Conservation (phyloP, 2,888 invertebrate genomes). For the Leptinotarsa rubiginosa region DNA sequence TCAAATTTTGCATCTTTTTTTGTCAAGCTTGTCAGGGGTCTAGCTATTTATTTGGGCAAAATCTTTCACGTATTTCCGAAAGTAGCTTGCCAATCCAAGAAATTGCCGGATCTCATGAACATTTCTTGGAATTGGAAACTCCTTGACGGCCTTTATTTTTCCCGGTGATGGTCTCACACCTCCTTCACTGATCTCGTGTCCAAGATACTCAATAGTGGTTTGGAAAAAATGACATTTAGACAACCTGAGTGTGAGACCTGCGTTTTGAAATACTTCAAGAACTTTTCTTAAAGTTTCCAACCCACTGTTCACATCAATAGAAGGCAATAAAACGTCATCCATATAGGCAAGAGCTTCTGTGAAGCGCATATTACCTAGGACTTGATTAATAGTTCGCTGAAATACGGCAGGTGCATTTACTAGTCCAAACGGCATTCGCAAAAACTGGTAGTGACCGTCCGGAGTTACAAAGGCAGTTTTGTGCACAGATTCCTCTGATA, state of each 20-base stretch:
- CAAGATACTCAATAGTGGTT: too few relatives aligned
- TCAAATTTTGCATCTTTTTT: constrained; percentile 43
- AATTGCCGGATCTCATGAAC: constrained; percentile 46
- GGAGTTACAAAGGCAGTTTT: too few relatives aligned
- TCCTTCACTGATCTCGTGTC: too few relatives aligned
- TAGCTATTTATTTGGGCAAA: constrained; percentile 47
- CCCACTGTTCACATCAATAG: too few relatives aligned
- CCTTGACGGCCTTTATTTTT: constrained; percentile 44
- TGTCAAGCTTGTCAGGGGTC: constrained; percentile 46
- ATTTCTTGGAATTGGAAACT: constrained; percentile 51
- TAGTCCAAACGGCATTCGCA: too few relatives aligned
- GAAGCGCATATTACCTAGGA: not conserved
- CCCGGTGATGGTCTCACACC: constrained; percentile 2
- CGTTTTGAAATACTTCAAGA: not conserved
- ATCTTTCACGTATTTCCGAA: constrained; percentile 48
- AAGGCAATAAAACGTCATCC: too few relatives aligned
- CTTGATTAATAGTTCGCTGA: too few relatives aligned
- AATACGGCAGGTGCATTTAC: too few relatives aligned
- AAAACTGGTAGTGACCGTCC: too few relatives aligned
- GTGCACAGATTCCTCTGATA: too few relatives aligned
- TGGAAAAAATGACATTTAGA: too few relatives aligned
- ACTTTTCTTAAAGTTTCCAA: too few relatives aligned
- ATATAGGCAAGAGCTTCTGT: not conserved
- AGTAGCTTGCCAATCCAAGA: constrained; percentile 48
- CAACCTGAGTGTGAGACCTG: constrained; percentile 28